Conservation (phyloP, 1,140 invertebrate species). For the Microvelia longipes region DNA sequence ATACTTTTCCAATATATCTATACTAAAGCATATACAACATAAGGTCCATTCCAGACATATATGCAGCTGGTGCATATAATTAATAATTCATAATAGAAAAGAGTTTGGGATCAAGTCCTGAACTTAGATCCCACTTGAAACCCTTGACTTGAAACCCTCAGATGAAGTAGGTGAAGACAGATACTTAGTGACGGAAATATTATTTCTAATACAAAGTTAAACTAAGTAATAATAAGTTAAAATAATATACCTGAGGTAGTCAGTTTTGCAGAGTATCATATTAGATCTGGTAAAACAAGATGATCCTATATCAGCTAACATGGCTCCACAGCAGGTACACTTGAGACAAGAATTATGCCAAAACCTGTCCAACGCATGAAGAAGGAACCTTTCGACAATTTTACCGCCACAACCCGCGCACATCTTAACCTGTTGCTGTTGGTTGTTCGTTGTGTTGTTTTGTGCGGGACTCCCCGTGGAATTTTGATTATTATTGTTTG, state of each 20-base stretch:
- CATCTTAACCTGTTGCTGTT: conserved; percentile 16
- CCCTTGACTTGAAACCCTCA: too few relatives aligned
- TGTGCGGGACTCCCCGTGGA: conserved; percentile 2
- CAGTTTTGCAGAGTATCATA: conserved; percentile 85
- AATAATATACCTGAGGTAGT: conserved; percentile 65
- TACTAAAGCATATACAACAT: too few relatives aligned
- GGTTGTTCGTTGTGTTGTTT: not conserved
- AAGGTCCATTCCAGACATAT: too few relatives aligned
- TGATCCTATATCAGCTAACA: conserved; percentile 70
- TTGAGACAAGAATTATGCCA: conserved; percentile 89
- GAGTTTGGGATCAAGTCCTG: too few relatives aligned
- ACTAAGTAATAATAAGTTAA: too few relatives aligned
- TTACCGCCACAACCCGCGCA: conserved; percentile 37
- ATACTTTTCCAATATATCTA: too few relatives aligned
- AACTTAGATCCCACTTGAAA: too few relatives aligned
- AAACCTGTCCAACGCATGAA: conserved; percentile 59
- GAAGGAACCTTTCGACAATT: conserved; percentile 37
- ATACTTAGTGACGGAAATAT: too few relatives aligned
- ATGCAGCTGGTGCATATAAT: too few relatives aligned
- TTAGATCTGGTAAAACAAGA: conserved; percentile 81
- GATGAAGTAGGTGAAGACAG: too few relatives aligned
- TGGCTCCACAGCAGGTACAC: conserved; percentile 70
- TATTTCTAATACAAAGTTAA: too few relatives aligned
- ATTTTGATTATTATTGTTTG: conserved; percentile 18
- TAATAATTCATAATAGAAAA: too few relatives aligned